These are phyloP conservation scores for Chondrilla cf. caribensis DNA, from an alignment of 37 sponge, comb jelly and placozoan genomes.

Conservation along the genomic window DNA sequence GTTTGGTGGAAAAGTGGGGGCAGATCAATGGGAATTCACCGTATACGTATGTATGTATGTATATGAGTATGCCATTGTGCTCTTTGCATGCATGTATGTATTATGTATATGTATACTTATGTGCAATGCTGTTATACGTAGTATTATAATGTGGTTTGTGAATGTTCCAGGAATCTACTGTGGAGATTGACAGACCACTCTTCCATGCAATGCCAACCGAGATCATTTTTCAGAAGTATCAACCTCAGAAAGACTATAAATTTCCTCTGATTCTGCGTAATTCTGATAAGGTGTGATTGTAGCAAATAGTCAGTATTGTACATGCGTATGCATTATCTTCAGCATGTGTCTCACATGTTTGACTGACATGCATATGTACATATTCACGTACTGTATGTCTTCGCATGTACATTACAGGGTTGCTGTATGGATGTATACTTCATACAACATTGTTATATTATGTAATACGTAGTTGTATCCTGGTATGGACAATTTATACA, in stretches of 20 bases:
- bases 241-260: slow-evolving; percentile 70
- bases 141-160: no score
- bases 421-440: no score
- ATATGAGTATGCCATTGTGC: background rate
- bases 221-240: slow-evolving; percentile 88
- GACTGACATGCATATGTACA: background rate
- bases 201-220: slow-evolving; percentile 94
- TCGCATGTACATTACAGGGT: no score
- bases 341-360: no score
- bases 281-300: slow-evolving; percentile 66
- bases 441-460: no score
- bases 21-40: no score
- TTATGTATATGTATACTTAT: background rate
- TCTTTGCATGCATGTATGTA: background rate
- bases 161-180: slow-evolving; percentile 50
- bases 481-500: no score
- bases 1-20: no score
- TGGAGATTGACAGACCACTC: slow-evolving; percentile 82
- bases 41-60: background rate
- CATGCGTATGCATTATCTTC: background rate
- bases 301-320: no score
- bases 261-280: slow-evolving; percentile 80
- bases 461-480: no score
- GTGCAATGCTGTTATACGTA: no score
- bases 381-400: background rate